Evolutionary conservation across 2,113 vertebrate species (phyloP).

Genomic region (Atrichornis clamosus): DNA sequence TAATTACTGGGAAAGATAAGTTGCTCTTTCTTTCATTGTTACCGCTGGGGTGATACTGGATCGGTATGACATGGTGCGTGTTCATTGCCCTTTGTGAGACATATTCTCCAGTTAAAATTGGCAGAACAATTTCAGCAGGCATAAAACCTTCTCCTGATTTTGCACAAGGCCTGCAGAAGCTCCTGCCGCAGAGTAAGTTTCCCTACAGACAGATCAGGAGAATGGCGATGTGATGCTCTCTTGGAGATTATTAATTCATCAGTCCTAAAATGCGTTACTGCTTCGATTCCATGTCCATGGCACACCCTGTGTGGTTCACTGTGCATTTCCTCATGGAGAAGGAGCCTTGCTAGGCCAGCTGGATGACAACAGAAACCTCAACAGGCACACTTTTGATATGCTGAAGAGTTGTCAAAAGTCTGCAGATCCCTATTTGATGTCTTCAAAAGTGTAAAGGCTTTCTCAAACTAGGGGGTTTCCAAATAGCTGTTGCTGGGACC

Average conservation of each 20-base stretch:
- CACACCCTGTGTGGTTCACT: neutral
- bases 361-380: neutral
- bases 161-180: neutral
- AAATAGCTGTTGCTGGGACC: neutral
- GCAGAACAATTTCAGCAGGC: neutral
- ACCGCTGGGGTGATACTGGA: neutral
- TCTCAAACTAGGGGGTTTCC: neutral
- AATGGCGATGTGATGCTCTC: neutral
- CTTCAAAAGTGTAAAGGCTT: neutral
- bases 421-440: neutral
- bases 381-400: neutral
- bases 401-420: neutral
- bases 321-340: neutral
- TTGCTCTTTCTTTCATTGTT: neutral
- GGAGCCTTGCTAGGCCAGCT: neutral
- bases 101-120: neutral
- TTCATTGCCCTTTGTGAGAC: neutral
- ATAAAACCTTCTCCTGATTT: neutral
- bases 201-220: neutral
- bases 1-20: constrained; percentile 24
- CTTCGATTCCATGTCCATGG: neutral
- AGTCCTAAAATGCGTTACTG: neutral
- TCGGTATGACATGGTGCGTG: neutral
- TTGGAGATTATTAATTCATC: neutral
- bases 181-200: neutral